Conservation (phyloP, 2,113 vertebrate genomes). For the Blennius ocellaris region DNA sequence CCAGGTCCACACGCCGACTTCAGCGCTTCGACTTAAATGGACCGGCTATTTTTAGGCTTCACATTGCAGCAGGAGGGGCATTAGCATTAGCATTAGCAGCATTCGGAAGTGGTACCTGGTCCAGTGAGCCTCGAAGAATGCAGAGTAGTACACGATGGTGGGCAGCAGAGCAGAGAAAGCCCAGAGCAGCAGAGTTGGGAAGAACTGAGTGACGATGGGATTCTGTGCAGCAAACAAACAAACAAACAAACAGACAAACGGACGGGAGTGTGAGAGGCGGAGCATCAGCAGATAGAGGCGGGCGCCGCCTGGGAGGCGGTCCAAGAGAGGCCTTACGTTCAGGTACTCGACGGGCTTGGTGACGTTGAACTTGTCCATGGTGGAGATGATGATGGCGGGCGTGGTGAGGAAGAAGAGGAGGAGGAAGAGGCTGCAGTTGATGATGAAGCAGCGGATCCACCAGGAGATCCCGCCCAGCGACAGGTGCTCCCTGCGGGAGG, state of each 20-base stretch:
- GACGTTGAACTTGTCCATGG: constrained; percentile 99
- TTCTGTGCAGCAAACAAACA: constrained; percentile 82
- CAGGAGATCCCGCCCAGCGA: constrained; percentile 94
- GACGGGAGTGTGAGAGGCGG: background rate
- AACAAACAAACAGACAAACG: too few species aligned
- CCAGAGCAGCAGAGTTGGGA: constrained; percentile 96
- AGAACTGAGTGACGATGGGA: constrained; percentile 97
- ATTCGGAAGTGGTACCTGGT: constrained; percentile 85
- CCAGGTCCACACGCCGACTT: too few species aligned
- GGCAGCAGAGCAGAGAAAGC: constrained; percentile 95
- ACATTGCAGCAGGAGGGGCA: too few species aligned
- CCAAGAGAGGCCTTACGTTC: constrained; percentile 85
- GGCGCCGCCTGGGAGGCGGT: accelerated
- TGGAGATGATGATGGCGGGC: constrained; percentile 98
- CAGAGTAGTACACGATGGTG: constrained; percentile 97
- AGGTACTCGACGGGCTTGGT: constrained; percentile 98
- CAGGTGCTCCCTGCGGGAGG: constrained; percentile 90
- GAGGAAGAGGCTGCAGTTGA: constrained; percentile 96
- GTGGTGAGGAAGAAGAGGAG: constrained; percentile 99
- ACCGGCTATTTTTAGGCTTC: too few species aligned
- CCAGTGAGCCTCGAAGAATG: constrained; percentile 97
- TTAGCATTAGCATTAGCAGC: too few species aligned
- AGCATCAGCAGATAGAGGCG: background rate
- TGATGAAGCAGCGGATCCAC: constrained; percentile 97
- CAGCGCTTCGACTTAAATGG: too few species aligned